Percentiles rank a stretch among this genome's conserved stretches.
Evolutionary conservation across 2,797 vertebrate species (phyloP).

Genomic region (Clamator glandarius): DNA sequence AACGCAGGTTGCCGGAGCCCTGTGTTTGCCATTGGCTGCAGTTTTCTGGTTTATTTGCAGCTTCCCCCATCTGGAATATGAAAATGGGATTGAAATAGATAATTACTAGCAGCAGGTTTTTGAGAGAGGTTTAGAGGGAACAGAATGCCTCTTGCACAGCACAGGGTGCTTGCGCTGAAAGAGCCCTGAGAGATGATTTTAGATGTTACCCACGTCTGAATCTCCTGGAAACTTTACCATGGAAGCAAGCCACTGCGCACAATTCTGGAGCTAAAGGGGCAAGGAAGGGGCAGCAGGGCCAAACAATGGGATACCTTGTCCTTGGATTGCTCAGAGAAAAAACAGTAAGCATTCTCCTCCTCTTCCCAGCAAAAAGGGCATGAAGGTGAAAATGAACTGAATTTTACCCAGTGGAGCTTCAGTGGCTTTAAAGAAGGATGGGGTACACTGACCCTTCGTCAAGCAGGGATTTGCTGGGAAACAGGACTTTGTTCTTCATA

Average conservation of each 20-base stretch:
- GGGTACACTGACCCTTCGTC: constrained; percentile 93
- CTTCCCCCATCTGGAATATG: constrained; percentile 72
- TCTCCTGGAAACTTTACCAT: constrained; percentile 69
- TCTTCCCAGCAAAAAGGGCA: constrained; percentile 16
- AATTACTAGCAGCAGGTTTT: constrained; percentile 57
- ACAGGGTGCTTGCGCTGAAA: constrained; percentile 2
- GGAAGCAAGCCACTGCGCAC: constrained; percentile 42
- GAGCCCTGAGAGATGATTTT: constrained; percentile 59
- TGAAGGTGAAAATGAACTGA: constrained; percentile 59
- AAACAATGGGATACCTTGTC: constrained; percentile 59
- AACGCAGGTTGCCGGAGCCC: constrained; percentile 28
- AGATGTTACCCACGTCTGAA: constrained; percentile 69
- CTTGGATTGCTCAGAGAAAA: constrained; percentile 2
- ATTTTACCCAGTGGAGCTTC: not conserved
- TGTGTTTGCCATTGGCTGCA: constrained; percentile 69
- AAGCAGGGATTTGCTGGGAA: constrained; percentile 92
- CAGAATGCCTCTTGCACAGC: constrained; percentile 50
- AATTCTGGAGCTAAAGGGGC: constrained; percentile 23
- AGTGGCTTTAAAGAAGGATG: constrained; percentile 77
- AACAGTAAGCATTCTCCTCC: not conserved
- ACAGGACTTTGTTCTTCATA: constrained; percentile 96
- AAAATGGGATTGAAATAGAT: constrained; percentile 68
- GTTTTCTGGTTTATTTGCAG: constrained; percentile 58
- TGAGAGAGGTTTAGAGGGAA: constrained; percentile 46
- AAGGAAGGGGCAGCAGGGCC: not conserved